A percentile compares a stretch with the other conserved stretches of the same genome.
Evolutionary conservation across 2,113 vertebrate species (phyloP).

Genomic region (Apeltes quadracus): DNA sequence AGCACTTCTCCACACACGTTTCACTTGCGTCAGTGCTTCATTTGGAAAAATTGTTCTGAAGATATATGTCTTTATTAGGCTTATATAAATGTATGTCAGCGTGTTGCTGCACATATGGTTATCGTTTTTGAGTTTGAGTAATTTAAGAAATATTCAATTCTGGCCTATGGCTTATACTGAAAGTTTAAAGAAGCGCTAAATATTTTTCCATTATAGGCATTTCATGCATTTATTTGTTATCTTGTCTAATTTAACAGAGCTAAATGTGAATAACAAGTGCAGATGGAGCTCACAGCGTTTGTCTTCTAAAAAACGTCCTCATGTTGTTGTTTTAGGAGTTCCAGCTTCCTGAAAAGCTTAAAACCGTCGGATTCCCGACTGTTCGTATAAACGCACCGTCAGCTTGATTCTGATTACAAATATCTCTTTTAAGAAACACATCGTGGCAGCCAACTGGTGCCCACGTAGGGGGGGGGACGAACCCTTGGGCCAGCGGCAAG

Average conservation of each 20-base stretch:
- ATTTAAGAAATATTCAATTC: not conserved
- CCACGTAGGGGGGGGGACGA: slow-evolving; percentile 88
- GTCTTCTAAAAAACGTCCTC: not conserved
- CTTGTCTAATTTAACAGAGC: not conserved
- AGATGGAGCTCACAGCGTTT: not conserved
- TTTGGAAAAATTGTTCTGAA: slow-evolving; percentile 49
- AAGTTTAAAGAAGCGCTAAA: not conserved
- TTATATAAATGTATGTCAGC: not conserved
- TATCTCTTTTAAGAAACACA: slow-evolving; percentile 80
- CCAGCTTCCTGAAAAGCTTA: slow-evolving; percentile 10
- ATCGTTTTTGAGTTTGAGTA: not conserved
- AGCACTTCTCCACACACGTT: slow-evolving; percentile 55
- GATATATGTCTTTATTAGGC: not conserved
- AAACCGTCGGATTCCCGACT: slow-evolving; percentile 35
- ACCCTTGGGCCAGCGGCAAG: slow-evolving; percentile 86
- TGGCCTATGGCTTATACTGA: not conserved
- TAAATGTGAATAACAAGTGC: no score
- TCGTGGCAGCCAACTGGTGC: slow-evolving; percentile 88
- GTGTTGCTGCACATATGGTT: not conserved
- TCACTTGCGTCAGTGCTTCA: slow-evolving; percentile 62
- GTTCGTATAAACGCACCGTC: slow-evolving; percentile 71
- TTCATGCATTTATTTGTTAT: not conserved
- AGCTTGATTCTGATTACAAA: slow-evolving; percentile 82
- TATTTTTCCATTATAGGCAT: not conserved
- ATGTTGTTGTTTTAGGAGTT: not conserved